A percentile compares a stretch with the other conserved stretches of the same genome.
phyloP scores from a whole-genome alignment of 2,888 invertebrate species.

The Acheta domesticus region DNA sequence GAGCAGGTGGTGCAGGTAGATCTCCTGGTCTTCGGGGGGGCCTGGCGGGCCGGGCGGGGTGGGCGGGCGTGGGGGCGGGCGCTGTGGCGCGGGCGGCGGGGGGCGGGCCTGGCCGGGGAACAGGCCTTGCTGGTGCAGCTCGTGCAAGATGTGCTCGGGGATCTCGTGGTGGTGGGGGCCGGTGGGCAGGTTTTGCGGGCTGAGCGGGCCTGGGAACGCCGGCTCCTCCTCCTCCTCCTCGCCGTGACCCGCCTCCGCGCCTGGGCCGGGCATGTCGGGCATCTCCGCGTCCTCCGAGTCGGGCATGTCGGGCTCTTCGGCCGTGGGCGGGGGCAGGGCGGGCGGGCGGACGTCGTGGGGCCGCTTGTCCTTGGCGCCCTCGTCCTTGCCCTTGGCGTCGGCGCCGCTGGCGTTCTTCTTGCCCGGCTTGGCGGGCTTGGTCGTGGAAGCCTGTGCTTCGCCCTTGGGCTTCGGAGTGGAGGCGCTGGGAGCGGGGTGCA shows the following conservation, averaged over 20 bases:
- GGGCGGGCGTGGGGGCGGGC: neutral
- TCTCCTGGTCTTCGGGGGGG: neutral
- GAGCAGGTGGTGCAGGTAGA: neutral
- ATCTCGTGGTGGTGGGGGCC: neutral
- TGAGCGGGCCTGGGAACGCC: too few species aligned
- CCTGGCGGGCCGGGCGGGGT: neutral
- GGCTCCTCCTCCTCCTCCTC: too few species aligned
- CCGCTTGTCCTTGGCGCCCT: neutral
- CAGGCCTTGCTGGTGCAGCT: neutral
- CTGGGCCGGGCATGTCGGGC: too few species aligned
- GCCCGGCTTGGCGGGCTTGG: neutral
- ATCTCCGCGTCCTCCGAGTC: too few species aligned
- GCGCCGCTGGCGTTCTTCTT: neutral
- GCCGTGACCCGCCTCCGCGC: too few species aligned
- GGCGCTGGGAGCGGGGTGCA: neutral
- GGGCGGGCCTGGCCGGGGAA: neutral
- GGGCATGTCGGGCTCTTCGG: too few species aligned
- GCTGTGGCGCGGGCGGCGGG: neutral
- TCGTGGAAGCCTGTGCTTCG: neutral
- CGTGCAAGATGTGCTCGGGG: neutral
- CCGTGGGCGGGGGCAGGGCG: too few species aligned
- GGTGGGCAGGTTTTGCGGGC: neutral
- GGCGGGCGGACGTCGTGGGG: too few species aligned
- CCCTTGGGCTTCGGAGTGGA: neutral
- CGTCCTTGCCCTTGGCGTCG: constrained; percentile 21